These are phyloP conservation scores for Listronotus oregonensis DNA, from an alignment of 1,140 invertebrate species.

Conservation along the genomic window DNA sequence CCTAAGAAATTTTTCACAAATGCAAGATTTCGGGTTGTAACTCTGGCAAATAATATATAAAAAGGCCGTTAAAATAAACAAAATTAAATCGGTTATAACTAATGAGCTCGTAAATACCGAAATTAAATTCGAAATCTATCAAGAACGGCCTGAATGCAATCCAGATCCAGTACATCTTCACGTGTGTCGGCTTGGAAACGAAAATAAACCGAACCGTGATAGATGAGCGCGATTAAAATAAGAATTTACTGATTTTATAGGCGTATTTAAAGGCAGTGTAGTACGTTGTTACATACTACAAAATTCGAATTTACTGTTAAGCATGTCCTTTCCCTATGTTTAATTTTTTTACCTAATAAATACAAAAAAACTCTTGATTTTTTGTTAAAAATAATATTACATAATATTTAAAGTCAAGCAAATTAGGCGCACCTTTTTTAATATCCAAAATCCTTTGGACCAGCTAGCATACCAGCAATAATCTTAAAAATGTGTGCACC, in stretches of 20 bases:
- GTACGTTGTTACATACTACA: neutral
- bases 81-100: neutral
- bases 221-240: conserved; percentile 36
- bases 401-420: too few relatives aligned
- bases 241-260: conserved; percentile 33
- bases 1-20: too few relatives aligned
- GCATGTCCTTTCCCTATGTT: too few relatives aligned
- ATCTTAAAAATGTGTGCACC: too few relatives aligned
- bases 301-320: too few relatives aligned
- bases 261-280: conserved; percentile 1
- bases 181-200: conserved; percentile 31
- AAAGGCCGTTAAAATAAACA: neutral
- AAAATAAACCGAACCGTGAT: conserved; percentile 37
- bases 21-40: too few relatives aligned
- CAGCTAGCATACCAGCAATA: too few relatives aligned
- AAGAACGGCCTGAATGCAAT: conserved; percentile 22
- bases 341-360: too few relatives aligned
- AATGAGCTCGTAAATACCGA: conserved; percentile 5
- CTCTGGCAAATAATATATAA: neutral
- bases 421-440: too few relatives aligned
- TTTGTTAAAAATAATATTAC: too few relatives aligned
- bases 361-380: too few relatives aligned
- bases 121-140: conserved; percentile 24
- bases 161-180: conserved; percentile 31
- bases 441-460: too few relatives aligned